These are phyloP conservation scores for Junonia oenone DNA, from an alignment of 2,888 invertebrate genomes.

Conservation along the genomic window DNA sequence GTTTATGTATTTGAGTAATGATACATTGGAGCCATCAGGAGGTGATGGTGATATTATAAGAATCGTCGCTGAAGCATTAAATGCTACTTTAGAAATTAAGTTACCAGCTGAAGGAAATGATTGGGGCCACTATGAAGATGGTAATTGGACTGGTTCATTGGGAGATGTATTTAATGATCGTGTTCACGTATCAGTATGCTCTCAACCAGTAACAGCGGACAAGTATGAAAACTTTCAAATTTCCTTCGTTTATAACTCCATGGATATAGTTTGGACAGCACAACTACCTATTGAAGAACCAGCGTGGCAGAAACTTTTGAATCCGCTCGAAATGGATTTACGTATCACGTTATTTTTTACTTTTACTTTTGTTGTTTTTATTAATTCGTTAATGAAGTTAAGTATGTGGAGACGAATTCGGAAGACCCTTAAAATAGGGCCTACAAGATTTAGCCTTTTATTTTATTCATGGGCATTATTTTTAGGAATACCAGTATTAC, in stretches of 20 bases:
- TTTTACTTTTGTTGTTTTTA: slow-evolving; percentile 42
- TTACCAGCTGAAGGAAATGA: slow-evolving; percentile 36
- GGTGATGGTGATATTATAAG: slow-evolving; percentile 49
- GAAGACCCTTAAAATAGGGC: slow-evolving; percentile 34
- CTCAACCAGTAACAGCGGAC: slow-evolving; percentile 41
- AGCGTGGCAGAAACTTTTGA: slow-evolving; percentile 50
- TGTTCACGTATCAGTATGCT: slow-evolving; percentile 45
- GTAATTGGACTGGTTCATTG: slow-evolving; percentile 56
- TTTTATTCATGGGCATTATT: slow-evolving; percentile 52
- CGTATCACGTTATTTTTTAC: slow-evolving; percentile 40
- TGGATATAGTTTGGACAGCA: slow-evolving; percentile 54
- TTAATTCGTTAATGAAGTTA: slow-evolving; percentile 39
- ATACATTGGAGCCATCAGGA: slow-evolving; percentile 38
- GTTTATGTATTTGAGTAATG: slow-evolving; percentile 47
- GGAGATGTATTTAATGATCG: slow-evolving; percentile 46
- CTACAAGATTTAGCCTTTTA: slow-evolving; percentile 42
- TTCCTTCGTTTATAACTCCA: slow-evolving; percentile 49
- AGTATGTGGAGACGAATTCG: slow-evolving; percentile 35
- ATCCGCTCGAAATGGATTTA: slow-evolving; percentile 41
- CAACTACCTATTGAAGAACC: slow-evolving; percentile 40
- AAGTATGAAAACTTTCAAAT: slow-evolving; percentile 53
- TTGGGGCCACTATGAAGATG: slow-evolving; percentile 41
- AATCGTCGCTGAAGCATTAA: slow-evolving; percentile 41
- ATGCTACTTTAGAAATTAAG: slow-evolving; percentile 45
- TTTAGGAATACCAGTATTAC: slow-evolving; percentile 45